Evolutionary conservation across 1,140 invertebrate genomes (phyloP), one percentile per base, ranked within the genome.

Genomic region (Laupala kohalensis): DNA sequence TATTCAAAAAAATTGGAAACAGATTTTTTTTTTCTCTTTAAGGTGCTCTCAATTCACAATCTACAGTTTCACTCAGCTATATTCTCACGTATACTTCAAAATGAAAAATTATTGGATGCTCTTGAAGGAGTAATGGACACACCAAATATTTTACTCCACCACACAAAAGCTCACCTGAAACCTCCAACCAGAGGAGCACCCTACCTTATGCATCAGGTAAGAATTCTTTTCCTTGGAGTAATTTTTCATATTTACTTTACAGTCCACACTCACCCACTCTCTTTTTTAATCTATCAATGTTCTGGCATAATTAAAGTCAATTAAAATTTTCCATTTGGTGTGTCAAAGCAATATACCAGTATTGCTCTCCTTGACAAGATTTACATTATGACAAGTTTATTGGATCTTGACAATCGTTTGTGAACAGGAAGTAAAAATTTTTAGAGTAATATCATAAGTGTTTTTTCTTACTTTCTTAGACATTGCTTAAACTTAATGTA

Each of bases 131-230:
- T 86, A 0, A 84, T 88, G 83, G 82, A 78, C 0, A 87, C 85
- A 0, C 75, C 78, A 70, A 84, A 87, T 74, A 86, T 88, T 69
- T 73, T 85, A 5, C 77, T 88, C 3, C 86, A 88, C 75, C 86
- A 88, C 75, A 88, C 86, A 3, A 88, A 87, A 75, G 86, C 86
- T 0, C 86, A 88, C 70, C 77, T 83, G 4, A 88, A 88, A 73
- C 86, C 86, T 3, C 85, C 86, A 4, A 83, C 83, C 68, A 85
- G 83, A n/a, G 86, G 86, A 9, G 85, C 85, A 5, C 84, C 86
- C 0, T 88, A 87, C 75, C 81, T 86, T 2, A 87, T 87, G 84
- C 86, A 88, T 73, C 84, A 85, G 75, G 78, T 78, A 65, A 26
- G 6, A n/a, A n/a, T n/a, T n/a, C n/a, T n/a, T n/a, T n/a, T n/a